Base-by-base conservation (phyloP, 2,888 invertebrate genomes). In the Netelia virgata region DNA sequence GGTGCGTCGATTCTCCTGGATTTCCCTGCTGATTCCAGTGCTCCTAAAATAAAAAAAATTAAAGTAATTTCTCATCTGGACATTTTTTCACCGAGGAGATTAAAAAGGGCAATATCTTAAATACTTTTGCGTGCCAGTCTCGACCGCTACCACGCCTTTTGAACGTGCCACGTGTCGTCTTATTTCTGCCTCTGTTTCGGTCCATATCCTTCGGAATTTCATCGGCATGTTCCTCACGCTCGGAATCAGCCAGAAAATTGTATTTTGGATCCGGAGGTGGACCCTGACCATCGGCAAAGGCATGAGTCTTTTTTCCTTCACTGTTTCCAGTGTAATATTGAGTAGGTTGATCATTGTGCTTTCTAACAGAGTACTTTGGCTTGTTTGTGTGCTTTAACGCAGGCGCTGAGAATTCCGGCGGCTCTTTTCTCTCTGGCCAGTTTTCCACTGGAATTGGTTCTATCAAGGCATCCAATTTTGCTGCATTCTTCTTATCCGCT, bases 231-330 rank as follows among this genome's bases (percentile, higher is more conserved):
- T 91, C 92, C 80, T 94, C 94, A 59, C 94, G 90, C 81, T 94
- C 93, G 1, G 92, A 91, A 89, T 94, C 94, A 2, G 94, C 94
- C 64, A 94, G 87, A 75, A 94, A 94, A 84, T 93, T 94, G 84
- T 94, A 94, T 47, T 92, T 92, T 61, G 94, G 94, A 89, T 94
- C 94, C 50, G 94, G 94, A 41, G 94, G 94, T 47, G 94, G 94
- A 16, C 94, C 94, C 84, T 93, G 92, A 28, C 93, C 93, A 84
- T 92, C 90, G 36, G 90, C 88, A 86, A 92, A 92, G 36, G 88
- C 88, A 70, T 92, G 91, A 82, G 86, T 87, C 76, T 91, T 92
- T 64, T 91, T 93, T n/a, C 90, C 90, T 55, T 91, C 91, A 1
- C 86, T 84, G 55, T 86, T 84, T 72, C 88, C 91, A 3, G 90